Base-by-base conservation (phyloP, 2,888 invertebrate species). In the Mythimna loreyi region DNA sequence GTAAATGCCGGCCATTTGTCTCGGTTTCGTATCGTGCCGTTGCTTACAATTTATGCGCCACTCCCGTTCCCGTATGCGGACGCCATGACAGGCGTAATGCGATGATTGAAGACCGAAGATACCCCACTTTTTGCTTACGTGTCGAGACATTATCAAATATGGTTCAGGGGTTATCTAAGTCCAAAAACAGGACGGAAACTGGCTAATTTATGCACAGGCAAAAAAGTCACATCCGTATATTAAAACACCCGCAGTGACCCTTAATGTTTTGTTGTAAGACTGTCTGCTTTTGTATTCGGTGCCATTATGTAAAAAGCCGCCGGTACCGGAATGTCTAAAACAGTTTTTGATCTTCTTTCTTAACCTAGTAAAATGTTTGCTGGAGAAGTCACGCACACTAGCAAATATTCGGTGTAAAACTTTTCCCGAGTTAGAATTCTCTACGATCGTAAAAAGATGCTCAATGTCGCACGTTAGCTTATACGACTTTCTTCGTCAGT, bases 1-100 rank as follows among this genome's bases (percentile, higher is more conserved):
- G 57, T 73, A 79, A 81, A 81, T 59, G 84, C 72, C 72, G 60
- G 43, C 67, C 69, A 79, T 79, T 83, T 81, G 84, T 82, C 82
- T 82, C 59, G 63, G 81, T 57, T 71, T 23, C 71, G 63, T 75
- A 75, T 47, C 47, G 45, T 45, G 53, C 73, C 64, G 66, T 67
- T 67, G 67, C 67, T 62, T 53, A 70, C 62, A 66, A 78, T 81
- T 67, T 75, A 83, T 83, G 67, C 78, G 70, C 50, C 75, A 72
- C 75, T 68, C 66, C 66, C 62, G 80, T 47, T 52, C 50, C 68
- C 63, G 53, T 66, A 66, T 76, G 77, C 68, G 80, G 50, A 56
- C 47, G 66, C 66, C 82, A 74, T 81, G 82, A 81, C 76, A 74
- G 49, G 74, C 72, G 52, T 75, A 82, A 77, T 72, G 53, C 72